phyloP scores from a whole-genome alignment of 1,140 invertebrate genomes.

The Eumaeus atala region DNA sequence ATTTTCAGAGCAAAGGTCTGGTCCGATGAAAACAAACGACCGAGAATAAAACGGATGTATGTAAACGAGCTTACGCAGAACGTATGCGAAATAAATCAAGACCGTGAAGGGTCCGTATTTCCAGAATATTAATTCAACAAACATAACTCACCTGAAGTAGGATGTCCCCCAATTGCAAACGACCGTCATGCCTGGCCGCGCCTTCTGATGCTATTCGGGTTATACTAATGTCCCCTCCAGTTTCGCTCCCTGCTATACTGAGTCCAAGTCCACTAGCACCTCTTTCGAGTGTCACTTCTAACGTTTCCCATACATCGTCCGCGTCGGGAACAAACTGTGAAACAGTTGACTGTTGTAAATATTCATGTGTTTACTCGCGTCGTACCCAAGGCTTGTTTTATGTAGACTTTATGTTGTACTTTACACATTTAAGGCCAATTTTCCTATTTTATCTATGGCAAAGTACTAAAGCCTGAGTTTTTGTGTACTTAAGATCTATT shows the following conservation, averaged over 20 bases:
- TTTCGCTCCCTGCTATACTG: slow-evolving; percentile 77
- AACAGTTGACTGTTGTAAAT: slow-evolving; percentile 9
- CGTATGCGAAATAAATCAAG: background rate
- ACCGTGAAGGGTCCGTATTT: background rate
- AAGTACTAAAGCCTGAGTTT: too few relatives aligned
- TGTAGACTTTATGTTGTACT: too few relatives aligned
- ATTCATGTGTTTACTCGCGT: background rate
- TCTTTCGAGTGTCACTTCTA: slow-evolving; percentile 90
- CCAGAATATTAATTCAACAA: background rate
- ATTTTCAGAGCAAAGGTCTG: too few relatives aligned
- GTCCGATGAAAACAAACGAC: too few relatives aligned
- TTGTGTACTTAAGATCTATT: too few relatives aligned
- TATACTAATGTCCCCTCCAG: slow-evolving; percentile 94
- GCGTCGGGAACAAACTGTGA: slow-evolving; percentile 46
- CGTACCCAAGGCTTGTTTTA: too few relatives aligned
- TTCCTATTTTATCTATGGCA: too few relatives aligned
- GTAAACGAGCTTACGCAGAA: background rate
- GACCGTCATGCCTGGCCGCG: slow-evolving; percentile 86
- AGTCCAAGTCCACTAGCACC: slow-evolving; percentile 88
- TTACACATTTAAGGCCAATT: too few relatives aligned
- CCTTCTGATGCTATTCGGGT: slow-evolving; percentile 97
- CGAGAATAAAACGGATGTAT: background rate
- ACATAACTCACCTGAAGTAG: slow-evolving; percentile 67
- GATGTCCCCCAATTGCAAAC: slow-evolving; percentile 76
- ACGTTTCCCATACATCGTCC: slow-evolving; percentile 84